Evolutionary conservation across 2,888 invertebrate genomes (phyloP).

Genomic region (Mongoloraphidia duomilia): DNA sequence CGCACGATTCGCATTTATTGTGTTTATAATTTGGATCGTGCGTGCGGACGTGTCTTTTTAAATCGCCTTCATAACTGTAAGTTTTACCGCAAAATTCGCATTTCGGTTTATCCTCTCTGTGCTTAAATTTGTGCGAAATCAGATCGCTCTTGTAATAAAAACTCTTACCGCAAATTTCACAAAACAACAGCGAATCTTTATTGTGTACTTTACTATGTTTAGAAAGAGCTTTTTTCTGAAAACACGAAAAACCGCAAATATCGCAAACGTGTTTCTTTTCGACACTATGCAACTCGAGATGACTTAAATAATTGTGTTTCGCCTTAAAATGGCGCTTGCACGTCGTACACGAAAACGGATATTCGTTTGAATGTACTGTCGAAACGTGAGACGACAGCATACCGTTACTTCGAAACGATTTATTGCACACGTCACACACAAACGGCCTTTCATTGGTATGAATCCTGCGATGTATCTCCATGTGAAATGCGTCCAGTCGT

Average conservation of each 20-base stretch:
- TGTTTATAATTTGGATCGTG: slow-evolving; percentile 9
- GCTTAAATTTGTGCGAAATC: slow-evolving; percentile 7
- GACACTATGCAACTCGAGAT: slow-evolving; percentile 26
- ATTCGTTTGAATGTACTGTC: slow-evolving; percentile 1
- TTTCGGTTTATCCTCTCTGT: slow-evolving; percentile 3
- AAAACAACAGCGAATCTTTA: slow-evolving; percentile 15
- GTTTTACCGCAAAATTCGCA: slow-evolving; percentile 10
- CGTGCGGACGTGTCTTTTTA: slow-evolving; percentile 10
- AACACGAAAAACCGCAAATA: slow-evolving; percentile 24
- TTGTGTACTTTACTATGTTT: slow-evolving; percentile 22
- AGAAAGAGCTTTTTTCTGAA: slow-evolving; percentile 9
- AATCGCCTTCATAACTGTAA: slow-evolving; percentile 15
- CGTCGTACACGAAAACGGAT: neutral
- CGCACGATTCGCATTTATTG: slow-evolving; percentile 9
- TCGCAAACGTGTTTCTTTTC: slow-evolving; percentile 18
- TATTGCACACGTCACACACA: slow-evolving; percentile 28
- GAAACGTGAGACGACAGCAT: neutral
- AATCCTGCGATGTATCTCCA: slow-evolving; percentile 30
- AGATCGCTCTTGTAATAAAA: neutral
- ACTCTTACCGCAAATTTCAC: slow-evolving; percentile 3
- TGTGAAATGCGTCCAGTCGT: neutral
- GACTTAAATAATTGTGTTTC: slow-evolving; percentile 7
- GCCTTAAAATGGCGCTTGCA: slow-evolving; percentile 12
- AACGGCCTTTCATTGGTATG: slow-evolving; percentile 31
- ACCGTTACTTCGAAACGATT: slow-evolving; percentile 21